Evolutionary conservation across 2,888 invertebrate species (phyloP).

Genomic region (Autographa pulchrina): DNA sequence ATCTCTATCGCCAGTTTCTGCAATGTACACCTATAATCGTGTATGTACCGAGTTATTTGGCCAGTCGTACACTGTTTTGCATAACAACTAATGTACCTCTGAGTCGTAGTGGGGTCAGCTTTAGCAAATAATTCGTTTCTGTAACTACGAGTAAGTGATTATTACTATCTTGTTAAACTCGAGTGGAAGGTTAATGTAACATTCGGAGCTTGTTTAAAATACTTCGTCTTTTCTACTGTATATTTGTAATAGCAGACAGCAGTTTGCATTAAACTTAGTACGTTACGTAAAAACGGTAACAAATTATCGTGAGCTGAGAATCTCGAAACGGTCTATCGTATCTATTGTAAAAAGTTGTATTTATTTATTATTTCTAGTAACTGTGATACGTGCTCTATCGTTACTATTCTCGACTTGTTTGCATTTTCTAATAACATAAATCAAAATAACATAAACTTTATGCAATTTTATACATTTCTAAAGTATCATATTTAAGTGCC

Average conservation of each 20-base stretch:
- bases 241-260: conserved; percentile 20
- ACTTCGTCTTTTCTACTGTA: neutral
- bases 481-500: conserved; percentile 49
- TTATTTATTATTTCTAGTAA: conserved; percentile 81
- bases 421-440: conserved; percentile 23
- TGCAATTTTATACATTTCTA: conserved; percentile 34
- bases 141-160: neutral
- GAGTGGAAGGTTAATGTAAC: conserved; percentile 6
- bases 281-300: conserved; percentile 19
- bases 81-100: conserved; percentile 8
- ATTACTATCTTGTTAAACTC: neutral
- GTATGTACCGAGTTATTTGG: conserved; percentile 20
- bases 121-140: neutral
- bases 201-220: conserved; percentile 3
- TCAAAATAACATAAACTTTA: conserved; percentile 20
- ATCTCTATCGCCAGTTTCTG: conserved; percentile 44
- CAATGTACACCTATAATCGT: conserved; percentile 19
- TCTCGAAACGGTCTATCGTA: conserved; percentile 47
- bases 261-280: conserved; percentile 3
- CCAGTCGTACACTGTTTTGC: conserved; percentile 15
- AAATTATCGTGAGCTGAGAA: conserved; percentile 30
- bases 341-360: conserved; percentile 80
- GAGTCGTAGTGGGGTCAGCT: conserved; percentile 8
- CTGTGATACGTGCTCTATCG: conserved; percentile 79
- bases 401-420: conserved; percentile 33